A percentile compares a stretch with the other conserved stretches of the same genome.
Conservation (phyloP, 2,888 invertebrate species). For the Tiliacea citrago region DNA sequence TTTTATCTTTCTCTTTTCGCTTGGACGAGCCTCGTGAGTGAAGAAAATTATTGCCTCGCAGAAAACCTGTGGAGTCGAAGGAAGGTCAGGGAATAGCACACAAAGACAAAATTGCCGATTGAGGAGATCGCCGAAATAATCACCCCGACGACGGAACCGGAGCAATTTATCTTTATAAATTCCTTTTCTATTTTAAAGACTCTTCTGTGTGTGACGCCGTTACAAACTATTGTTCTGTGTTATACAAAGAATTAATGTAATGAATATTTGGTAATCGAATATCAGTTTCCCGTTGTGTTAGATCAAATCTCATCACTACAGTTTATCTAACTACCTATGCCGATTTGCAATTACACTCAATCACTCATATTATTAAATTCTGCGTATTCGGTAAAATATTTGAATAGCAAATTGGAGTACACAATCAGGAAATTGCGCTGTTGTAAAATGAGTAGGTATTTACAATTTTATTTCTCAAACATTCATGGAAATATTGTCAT, state of each 20-base stretch:
- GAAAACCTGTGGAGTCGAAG: slow-evolving; percentile 78
- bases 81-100: slow-evolving; percentile 79
- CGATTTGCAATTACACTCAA: slow-evolving; percentile 40
- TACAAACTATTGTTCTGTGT: slow-evolving; percentile 43
- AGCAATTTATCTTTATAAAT: slow-evolving; percentile 60
- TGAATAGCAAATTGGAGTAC: slow-evolving; percentile 49
- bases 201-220: slow-evolving; percentile 33
- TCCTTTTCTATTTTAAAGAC: slow-evolving; percentile 46
- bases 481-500: no score
- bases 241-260: slow-evolving; percentile 38
- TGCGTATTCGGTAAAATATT: slow-evolving; percentile 41
- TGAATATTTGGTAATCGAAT: slow-evolving; percentile 38
- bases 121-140: slow-evolving; percentile 74
- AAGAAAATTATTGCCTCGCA: slow-evolving; percentile 84
- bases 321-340: slow-evolving; percentile 24
- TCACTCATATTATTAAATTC: slow-evolving; percentile 51
- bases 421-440: slow-evolving; percentile 37
- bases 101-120: slow-evolving; percentile 80
- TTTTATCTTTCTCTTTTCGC: slow-evolving; percentile 86
- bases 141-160: slow-evolving; percentile 60
- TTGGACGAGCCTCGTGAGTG: slow-evolving; percentile 80
- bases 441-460: slow-evolving; percentile 29
- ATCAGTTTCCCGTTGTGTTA: slow-evolving; percentile 42
- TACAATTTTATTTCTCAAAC: no score
- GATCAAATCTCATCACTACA: slow-evolving; percentile 47